Percentiles rank a stretch among this genome's conserved stretches.
These are phyloP conservation scores for Drosophila auraria DNA, from an alignment of 1,140 invertebrate species.

Conservation along the genomic window DNA sequence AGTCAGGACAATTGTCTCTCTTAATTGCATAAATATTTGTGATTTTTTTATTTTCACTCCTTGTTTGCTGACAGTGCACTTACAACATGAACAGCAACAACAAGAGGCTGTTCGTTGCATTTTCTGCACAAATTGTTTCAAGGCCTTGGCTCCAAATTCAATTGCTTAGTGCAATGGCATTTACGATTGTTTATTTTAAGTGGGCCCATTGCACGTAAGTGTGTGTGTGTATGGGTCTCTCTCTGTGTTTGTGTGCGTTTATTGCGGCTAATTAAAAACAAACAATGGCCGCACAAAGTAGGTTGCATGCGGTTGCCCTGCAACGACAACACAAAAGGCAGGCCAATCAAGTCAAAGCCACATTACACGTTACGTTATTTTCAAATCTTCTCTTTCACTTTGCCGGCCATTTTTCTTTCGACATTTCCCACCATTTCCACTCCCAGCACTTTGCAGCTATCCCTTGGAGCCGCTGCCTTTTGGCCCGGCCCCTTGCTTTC, in stretches of 20 bases:
- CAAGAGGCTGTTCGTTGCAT: constrained; percentile 1
- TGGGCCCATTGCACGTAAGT: constrained; percentile 52
- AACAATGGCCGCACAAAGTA: constrained; percentile 78
- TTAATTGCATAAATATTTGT: neutral
- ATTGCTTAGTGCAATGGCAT: constrained; percentile 79
- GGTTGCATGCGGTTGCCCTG: constrained; percentile 67
- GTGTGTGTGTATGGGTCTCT: constrained; percentile 22
- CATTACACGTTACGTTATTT: constrained; percentile 66
- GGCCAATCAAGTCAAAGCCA: constrained; percentile 73
- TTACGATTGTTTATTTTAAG: constrained; percentile 82
- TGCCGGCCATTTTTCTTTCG: constrained; percentile 59
- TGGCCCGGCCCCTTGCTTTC: constrained; percentile 26
- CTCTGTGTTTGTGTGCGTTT: constrained; percentile 66
- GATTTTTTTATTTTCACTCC: too few species aligned
- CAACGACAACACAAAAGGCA: constrained; percentile 57
- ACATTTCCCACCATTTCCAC: constrained; percentile 52
- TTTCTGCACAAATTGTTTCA: constrained; percentile 75
- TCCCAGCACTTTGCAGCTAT: constrained; percentile 2
- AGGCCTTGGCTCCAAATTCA: constrained; percentile 77
- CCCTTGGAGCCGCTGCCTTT: constrained; percentile 1
- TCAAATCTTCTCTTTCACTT: constrained; percentile 53
- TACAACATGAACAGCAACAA: constrained; percentile 2
- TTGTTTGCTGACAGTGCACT: constrained; percentile 10
- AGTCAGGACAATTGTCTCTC: too few species aligned
- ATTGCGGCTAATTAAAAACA: constrained; percentile 84